Base-by-base conservation (phyloP, 1,140 invertebrate species). In the Hypsibius dujardini region DNA sequence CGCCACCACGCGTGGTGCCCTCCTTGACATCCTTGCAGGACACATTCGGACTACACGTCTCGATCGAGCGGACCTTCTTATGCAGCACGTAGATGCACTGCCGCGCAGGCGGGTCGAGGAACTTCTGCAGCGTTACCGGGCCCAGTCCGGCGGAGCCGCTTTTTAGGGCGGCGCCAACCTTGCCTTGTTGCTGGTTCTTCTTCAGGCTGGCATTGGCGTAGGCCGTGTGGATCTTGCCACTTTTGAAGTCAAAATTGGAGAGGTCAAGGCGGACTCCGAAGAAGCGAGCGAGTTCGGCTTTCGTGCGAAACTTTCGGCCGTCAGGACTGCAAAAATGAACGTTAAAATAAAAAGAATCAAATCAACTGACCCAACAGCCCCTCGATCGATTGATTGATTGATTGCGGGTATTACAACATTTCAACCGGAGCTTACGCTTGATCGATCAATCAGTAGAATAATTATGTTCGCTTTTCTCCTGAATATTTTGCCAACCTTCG, bases 241-340 rank as follows among this genome's bases (percentile, higher is more conserved):
- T 85, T 75, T 86, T 84, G 79, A 86, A 90, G 82, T 91, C 89
- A 83, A 90, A 90, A 76, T 86, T 85, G 75, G 86, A 85, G 47
- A 90, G 82, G 82, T 91, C 89, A 79, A 88, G 83, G 75, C 84
- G 82, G 78, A 89, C 86, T 76, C 88, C 88, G 70, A 90, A 83
- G 79, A 85, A 85, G 74, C 87, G 82, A 69, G 86, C 84, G 77
- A 91, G 82, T 81, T 90, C 87, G 46, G 87, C 85, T 80, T 90
- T 90, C 80, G 85, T 89, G 76, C 87, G 83, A 78, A 89, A 86
- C 81, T 87, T 88, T 81, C 87, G 87, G 75, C 88, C 88, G 81
- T 83, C 84, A 75, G 87, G 87, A 78, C 87, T 88, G n/a, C 67
- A 42, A 46, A 72, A 72, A 73, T 12, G 47, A 71, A 74, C 28